Evolutionary conservation across 2,113 vertebrate genomes (phyloP).

Genomic region (Albula goreensis): DNA sequence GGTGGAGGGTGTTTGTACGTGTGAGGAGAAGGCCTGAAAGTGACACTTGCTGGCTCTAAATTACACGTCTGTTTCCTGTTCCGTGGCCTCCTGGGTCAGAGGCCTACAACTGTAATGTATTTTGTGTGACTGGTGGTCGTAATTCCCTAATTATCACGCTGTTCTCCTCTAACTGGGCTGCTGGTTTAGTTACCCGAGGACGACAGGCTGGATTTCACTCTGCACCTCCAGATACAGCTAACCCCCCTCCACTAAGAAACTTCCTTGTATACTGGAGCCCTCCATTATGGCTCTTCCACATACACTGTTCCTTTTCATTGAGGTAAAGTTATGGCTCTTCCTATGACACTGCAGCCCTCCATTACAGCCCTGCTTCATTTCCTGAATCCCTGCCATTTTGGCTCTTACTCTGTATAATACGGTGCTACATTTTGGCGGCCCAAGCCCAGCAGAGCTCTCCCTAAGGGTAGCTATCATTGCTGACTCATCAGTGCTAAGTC

Average conservation of each 20-base stretch:
- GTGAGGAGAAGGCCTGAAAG: slow-evolving; percentile 42
- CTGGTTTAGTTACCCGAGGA: slow-evolving; percentile 70
- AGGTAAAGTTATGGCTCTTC: too few species aligned
- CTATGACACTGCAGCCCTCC: not conserved
- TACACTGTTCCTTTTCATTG: not conserved
- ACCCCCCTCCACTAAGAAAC: not conserved
- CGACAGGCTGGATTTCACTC: slow-evolving; percentile 4
- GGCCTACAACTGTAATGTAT: slow-evolving; percentile 72
- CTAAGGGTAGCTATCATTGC: too few species aligned
- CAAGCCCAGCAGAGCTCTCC: too few species aligned
- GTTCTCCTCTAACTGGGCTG: slow-evolving; percentile 66
- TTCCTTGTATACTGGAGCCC: not conserved
- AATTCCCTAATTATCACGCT: slow-evolving; percentile 79
- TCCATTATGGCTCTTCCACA: not conserved
- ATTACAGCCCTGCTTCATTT: not conserved
- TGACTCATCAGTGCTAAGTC: too few species aligned
- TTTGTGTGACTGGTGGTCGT: slow-evolving; percentile 81
- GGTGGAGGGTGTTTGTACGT: slow-evolving; percentile 57
- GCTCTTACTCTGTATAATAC: too few species aligned
- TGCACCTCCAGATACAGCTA: not conserved
- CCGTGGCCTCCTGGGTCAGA: slow-evolving; percentile 59
- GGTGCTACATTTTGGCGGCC: too few species aligned
- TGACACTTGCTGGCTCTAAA: slow-evolving; percentile 69
- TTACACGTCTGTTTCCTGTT: slow-evolving; percentile 78
- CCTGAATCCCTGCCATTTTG: too few species aligned